Percentiles rank a stretch among this genome's conserved stretches.
Conservation (phyloP, 1,140 invertebrate species). For the Camponotus floridanus region DNA sequence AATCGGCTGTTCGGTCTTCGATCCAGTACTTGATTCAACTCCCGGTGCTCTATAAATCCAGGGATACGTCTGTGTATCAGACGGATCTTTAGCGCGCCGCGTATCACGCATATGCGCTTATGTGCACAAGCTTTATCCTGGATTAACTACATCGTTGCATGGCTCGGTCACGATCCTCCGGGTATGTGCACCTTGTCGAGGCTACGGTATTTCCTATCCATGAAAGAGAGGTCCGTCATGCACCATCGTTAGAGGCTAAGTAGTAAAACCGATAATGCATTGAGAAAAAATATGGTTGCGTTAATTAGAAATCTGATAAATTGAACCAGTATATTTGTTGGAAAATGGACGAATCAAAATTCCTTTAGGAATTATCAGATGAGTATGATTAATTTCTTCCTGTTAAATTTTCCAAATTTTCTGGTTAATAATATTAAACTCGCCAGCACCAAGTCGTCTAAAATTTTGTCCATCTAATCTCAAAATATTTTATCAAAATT, state of each 20-base stretch:
- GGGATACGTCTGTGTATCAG: conserved; percentile 39
- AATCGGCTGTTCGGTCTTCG: conserved; percentile 31
- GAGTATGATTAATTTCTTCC: too few species aligned
- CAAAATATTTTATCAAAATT: too few species aligned
- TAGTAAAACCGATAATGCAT: background rate
- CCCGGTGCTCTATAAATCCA: conserved; percentile 56
- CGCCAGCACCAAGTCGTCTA: too few species aligned
- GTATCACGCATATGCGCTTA: conserved; percentile 49
- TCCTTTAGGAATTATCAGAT: too few species aligned
- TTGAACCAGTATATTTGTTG: too few species aligned
- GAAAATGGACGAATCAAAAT: too few species aligned
- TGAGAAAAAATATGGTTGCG: too few species aligned
- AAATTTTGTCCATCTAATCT: too few species aligned
- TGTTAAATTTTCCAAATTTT: too few species aligned
- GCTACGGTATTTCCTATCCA: background rate
- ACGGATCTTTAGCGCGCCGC: conserved; percentile 47
- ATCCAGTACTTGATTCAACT: conserved; percentile 3
- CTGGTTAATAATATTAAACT: too few species aligned
- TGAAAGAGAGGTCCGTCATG: background rate
- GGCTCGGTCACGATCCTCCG: conserved; percentile 42
- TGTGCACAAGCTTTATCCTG: conserved; percentile 66
- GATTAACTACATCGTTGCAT: conserved; percentile 63
- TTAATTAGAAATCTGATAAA: too few species aligned
- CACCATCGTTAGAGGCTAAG: background rate
- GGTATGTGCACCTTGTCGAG: conserved; percentile 15